phyloP scores from a whole-genome alignment of 2,797 vertebrate species.

The Coranthus polyacanthus region DNA sequence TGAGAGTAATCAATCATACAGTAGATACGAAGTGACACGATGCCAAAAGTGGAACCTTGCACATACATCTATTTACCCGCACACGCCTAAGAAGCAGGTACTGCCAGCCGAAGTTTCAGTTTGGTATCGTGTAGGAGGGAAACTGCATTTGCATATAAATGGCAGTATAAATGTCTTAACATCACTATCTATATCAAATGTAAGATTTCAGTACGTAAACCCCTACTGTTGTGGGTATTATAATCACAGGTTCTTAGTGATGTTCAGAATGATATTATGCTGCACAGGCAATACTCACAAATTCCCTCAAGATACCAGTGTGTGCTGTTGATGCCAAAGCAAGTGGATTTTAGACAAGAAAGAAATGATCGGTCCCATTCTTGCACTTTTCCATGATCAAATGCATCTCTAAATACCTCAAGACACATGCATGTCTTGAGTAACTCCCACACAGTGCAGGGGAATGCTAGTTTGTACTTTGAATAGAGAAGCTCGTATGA shows the following conservation, averaged over 20 bases:
- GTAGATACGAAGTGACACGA: conserved; percentile 22
- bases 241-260: conserved; percentile 5
- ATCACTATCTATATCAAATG: conserved; percentile 1
- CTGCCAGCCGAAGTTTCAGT: not conserved
- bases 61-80: not conserved
- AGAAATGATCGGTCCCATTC: too few species aligned
- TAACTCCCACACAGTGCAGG: conserved; percentile 7
- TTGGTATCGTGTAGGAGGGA: not conserved
- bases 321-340: too few species aligned
- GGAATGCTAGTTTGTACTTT: conserved; percentile 18
- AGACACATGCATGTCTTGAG: conserved; percentile 1
- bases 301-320: too few species aligned
- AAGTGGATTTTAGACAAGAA: too few species aligned
- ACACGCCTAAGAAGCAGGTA: conserved; percentile 8
- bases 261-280: too few species aligned
- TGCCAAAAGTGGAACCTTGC: conserved; percentile 21
- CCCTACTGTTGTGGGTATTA: not conserved
- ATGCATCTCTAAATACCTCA: too few species aligned
- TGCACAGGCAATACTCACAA: too few species aligned
- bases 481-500: conserved; percentile 27
- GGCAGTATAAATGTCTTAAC: not conserved
- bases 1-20: conserved; percentile 23
- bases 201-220: conserved; percentile 4
- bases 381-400: too few species aligned
- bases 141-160: not conserved